Conservation (phyloP, 2,113 vertebrate species). For the Vulpes lagopus region DNA sequence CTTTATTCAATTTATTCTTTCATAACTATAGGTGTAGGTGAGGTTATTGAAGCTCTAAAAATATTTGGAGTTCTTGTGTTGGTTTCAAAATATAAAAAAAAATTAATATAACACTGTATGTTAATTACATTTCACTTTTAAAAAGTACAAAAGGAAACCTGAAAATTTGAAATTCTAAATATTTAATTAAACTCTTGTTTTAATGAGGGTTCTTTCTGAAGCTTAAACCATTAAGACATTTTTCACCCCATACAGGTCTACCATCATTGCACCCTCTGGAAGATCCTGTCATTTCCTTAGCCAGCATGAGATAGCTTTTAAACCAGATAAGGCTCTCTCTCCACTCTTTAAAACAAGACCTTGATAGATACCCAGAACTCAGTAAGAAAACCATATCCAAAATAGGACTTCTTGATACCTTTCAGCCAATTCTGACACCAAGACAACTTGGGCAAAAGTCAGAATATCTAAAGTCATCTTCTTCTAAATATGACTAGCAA, state of each 20-base stretch:
- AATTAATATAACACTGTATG: background rate
- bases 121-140: background rate
- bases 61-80: background rate
- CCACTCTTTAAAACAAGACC: background rate
- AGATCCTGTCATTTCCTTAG: background rate
- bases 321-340: background rate
- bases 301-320: background rate
- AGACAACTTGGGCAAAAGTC: background rate
- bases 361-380: background rate
- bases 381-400: background rate
- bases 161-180: background rate
- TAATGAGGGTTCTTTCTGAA: background rate
- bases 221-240: background rate
- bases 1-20: constrained; percentile 29
- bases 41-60: background rate
- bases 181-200: background rate
- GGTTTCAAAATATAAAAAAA: constrained; percentile 18
- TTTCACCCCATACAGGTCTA: background rate
- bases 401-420: background rate
- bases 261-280: background rate
- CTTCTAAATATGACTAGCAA: background rate
- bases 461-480: background rate
- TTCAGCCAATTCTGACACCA: background rate
- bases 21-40: background rate
- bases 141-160: background rate